A percentile compares a stretch with the other conserved stretches of the same genome.
phyloP scores from a whole-genome alignment of 2,113 vertebrate species.

The Suncus etruscus region DNA sequence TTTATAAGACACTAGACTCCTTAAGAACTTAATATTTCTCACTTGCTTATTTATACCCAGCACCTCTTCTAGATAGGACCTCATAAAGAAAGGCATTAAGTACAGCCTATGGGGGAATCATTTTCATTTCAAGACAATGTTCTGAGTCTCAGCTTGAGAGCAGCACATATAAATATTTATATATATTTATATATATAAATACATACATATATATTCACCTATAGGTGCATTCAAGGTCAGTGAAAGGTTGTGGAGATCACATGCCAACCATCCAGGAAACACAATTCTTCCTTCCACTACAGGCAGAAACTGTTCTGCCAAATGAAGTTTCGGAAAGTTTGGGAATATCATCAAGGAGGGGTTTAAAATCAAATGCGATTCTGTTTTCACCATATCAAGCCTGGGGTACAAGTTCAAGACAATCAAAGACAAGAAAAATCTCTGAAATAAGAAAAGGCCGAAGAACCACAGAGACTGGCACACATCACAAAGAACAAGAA shows the following conservation, averaged over 20 bases:
- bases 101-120: too few relatives aligned
- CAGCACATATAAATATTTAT: too few relatives aligned
- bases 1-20: not conserved
- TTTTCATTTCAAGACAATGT: too few relatives aligned
- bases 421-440: not conserved
- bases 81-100: too few relatives aligned
- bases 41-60: not conserved
- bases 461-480: too few relatives aligned
- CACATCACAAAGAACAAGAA: too few relatives aligned
- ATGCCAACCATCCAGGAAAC: not conserved
- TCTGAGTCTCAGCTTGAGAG: too few relatives aligned
- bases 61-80: not conserved
- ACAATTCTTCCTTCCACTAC: not conserved
- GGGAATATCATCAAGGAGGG: not conserved
- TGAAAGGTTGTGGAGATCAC: too few relatives aligned
- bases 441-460: not conserved
- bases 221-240: too few relatives aligned
- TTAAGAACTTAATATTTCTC: not conserved
- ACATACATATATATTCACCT: too few relatives aligned
- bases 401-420: not conserved
- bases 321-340: not conserved
- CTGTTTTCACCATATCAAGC: not conserved
- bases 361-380: not conserved
- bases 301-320: too few relatives aligned
- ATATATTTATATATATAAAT: too few relatives aligned